Conservation (phyloP, 1,140 invertebrate genomes). For the Brachionus rotundiformis region DNA sequence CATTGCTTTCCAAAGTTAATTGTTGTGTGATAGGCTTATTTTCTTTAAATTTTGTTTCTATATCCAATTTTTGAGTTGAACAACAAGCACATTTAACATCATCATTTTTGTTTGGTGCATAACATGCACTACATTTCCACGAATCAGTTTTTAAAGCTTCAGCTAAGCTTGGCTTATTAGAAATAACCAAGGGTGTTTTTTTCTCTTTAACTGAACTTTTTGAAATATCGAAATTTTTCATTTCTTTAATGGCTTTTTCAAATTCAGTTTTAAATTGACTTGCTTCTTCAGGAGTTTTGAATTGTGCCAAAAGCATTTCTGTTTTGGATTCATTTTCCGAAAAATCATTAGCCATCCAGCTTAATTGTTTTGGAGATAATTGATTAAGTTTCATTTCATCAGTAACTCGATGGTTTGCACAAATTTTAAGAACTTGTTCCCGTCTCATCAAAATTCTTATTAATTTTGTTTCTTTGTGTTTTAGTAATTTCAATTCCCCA, state of each 20-base stretch:
- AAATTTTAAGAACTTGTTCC: conserved; percentile 65
- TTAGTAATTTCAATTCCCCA: conserved; percentile 63
- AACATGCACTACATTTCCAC: conserved; percentile 22
- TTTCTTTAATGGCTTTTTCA: conserved; percentile 1
- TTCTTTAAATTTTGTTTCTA: too few relatives aligned
- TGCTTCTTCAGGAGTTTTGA: conserved; percentile 39
- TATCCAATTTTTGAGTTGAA: neutral
- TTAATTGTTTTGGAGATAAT: conserved; percentile 35
- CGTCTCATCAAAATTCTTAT: conserved; percentile 63
- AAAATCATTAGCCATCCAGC: conserved; percentile 39
- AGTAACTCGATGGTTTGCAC: conserved; percentile 63
- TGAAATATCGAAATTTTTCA: neutral
- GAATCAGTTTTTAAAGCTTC: neutral
- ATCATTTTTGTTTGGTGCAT: conserved; percentile 43
- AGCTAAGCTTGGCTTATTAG: conserved; percentile 2
- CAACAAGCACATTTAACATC: conserved; percentile 48
- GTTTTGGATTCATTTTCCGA: conserved; percentile 18
- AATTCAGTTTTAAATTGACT: conserved; percentile 32
- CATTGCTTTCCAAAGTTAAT: too few relatives aligned
- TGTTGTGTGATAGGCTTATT: too few relatives aligned
- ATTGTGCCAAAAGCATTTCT: conserved; percentile 28
- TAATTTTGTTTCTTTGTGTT: conserved; percentile 16
- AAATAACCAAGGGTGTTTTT: neutral
- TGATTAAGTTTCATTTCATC: conserved; percentile 57
- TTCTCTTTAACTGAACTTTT: neutral